Base-by-base conservation (phyloP, 1,140 invertebrate genomes). In the Teleogryllus occipitalis region DNA sequence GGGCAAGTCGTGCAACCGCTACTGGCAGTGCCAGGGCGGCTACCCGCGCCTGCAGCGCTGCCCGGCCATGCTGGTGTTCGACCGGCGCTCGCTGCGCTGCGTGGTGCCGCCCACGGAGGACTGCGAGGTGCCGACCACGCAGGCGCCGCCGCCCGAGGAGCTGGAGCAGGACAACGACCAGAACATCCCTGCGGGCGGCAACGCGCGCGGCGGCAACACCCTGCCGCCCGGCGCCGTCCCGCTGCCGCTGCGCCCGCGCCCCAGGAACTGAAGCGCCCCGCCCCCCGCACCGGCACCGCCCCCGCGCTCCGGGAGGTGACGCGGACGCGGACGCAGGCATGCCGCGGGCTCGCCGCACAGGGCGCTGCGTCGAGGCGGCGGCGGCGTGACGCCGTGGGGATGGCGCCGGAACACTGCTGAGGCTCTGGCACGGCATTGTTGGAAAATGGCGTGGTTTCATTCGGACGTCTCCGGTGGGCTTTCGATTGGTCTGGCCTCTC, bases 1-100 rank as follows among this genome's bases (percentile, higher is more conserved):
- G 46, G 95, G 95, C 82, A 96, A 97, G 86, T 96, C 94, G 7
- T 97, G 95, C 89, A 96, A 96, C 86, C 89, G 95, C 46, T 97
- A 96, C 87, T 97, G 96, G 95, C 93, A 96, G 82, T 97, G 95
- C 83, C 95, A 97, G 85, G 95, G 95, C 48, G 96, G 95, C 7
- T 97, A 97, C 85, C 95, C 95, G 22, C 91, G 95, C 82, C 90
- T 97, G 0, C 95, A 96, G 84, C 88, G 95, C 74, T 96, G 95
- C 85, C 95, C 95, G 0, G 95, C 95, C 47, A 96, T 95, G 91
- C 85, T 97, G 81, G 95, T 96, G 2, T 96, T 97, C 86, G 95
- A 96, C 87, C 90, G 93, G 82, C 88, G 92, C 77, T 93, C 93
- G 0, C 85, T 95, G 79, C 89, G 95, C 80, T 97, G 96, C 85